A percentile compares a stretch with the other conserved stretches of the same genome.
Evolutionary conservation across 2,797 vertebrate species (phyloP).

Genomic region (Clamator glandarius): DNA sequence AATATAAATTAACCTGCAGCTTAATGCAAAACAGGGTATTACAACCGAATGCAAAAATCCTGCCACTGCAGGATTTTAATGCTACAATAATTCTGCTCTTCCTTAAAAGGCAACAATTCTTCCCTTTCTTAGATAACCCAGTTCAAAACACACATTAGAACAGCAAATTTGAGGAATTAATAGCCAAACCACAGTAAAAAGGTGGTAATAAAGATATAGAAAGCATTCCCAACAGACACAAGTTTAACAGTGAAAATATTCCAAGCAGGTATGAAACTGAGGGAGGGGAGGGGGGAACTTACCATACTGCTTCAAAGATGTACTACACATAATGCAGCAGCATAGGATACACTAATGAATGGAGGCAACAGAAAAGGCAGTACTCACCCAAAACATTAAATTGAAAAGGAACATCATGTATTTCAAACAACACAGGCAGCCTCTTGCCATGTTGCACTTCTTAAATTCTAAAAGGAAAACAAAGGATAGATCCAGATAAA

Average conservation of each 20-base stretch:
- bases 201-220: background rate
- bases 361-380: conserved; percentile 30
- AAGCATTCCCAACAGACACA: background rate
- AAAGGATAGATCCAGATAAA: conserved; percentile 99
- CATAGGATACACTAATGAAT: background rate
- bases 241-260: conserved; percentile 51
- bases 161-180: background rate
- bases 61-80: conserved; percentile 51
- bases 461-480: conserved; percentile 99
- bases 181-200: background rate
- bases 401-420: conserved; percentile 99
- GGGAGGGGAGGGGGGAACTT: conserved; percentile 12
- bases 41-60: conserved; percentile 13
- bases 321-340: conserved; percentile 33
- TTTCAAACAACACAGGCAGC: conserved; percentile 99
- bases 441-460: conserved; percentile 99
- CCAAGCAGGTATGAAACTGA: conserved; percentile 41
- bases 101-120: conserved; percentile 25
- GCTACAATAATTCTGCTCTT: conserved; percentile 3
- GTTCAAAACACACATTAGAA: background rate
- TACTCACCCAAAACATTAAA: conserved; percentile 99
- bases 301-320: conserved; percentile 42
- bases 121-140: background rate
- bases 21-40: background rate
- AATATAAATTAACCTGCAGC: background rate